Evolutionary conservation across 1,140 invertebrate species (phyloP), one percentile per base, ranked within the genome.

Genomic region (Ruditapes philippinarum): DNA sequence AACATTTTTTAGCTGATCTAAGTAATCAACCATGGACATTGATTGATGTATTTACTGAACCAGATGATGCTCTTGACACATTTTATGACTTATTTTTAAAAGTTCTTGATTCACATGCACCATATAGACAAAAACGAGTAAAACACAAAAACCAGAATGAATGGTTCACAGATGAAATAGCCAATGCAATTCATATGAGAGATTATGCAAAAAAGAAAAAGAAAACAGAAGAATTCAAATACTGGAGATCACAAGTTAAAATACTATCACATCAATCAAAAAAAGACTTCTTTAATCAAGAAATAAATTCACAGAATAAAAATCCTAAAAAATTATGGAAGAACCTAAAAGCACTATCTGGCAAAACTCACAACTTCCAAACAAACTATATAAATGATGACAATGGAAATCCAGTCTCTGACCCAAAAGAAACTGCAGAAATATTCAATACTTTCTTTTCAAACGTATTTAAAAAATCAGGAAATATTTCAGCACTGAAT

Each of bases 161-260:
- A 33, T 73, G 68, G 68, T 73, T 73, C 38, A 73, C 1, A 19
- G 38, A 73, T 73, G 68, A 73, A 73, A 73, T 73, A 17, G 68
- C 25, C 33, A n/a, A n/a, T 14, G 33, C 62, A 68, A 68, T 68
- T 36, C n/a, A 68, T 9, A 38, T 14, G 22, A 38, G 68, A 38
- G 38, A 73, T 19, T n/a, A 73, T 38, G 68, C 68, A 7, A 73
- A 40, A 40, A 40, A 73, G 19, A 38, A 38, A 14, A 57, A 57
- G 4, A 5, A 11, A 11, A 57, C 19, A 22, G 19, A 57, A 57
- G 51, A 57, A 57, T 57, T 57, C 19, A 57, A 22, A 57, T 57
- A 57, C 51, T 57, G 51, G 51, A 57, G 19, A 57, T 57, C 51
- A 57, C 51, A 57, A 57, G 51, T 57, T 5, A 57, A 57, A 22